Evolutionary conservation across 2,888 invertebrate genomes (phyloP), one percentile per base, ranked within the genome.

Genomic region (Cyclophora albipunctata): DNA sequence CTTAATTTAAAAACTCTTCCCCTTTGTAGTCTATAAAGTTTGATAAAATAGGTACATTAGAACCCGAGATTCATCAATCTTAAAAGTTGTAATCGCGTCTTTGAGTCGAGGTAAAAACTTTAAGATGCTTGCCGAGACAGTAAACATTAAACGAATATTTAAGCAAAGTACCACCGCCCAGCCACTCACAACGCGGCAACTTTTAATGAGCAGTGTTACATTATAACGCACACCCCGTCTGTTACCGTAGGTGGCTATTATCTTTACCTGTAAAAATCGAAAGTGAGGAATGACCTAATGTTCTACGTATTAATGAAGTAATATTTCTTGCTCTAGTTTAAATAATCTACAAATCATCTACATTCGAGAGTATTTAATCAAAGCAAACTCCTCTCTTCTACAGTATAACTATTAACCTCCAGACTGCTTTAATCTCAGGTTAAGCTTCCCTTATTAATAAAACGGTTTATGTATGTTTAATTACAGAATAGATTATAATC

Each of bases 11-110:
- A 67, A 66, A 62, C 54, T 63, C 63, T 62, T 61, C 54, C 51
- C 49, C 51, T 60, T 64, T 54, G 56, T 56, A 62, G 55, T 60
- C 51, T 56, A 52, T 67, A 67, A 66, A 63, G 56, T 59, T 52
- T 42, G 51, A 56, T 62, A 69, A 73, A 72, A 67, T 65, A n/a
- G n/a, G n/a, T n/a, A 71, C 70, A 70, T 76, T 69, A 67, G 62
- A 71, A 67, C 61, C 58, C 49, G 60, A 62, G 67, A 74, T 74
- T 75, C 81, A 83, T 84, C 80, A 81, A 80, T 82, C 78, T 81
- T 73, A 66, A 71, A 81, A 82, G 64, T 81, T 80, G 63, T 82
- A 78, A 82, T 78, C 77, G 71, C 65, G 68, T 72, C 71, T 68
- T 70, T 57, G 55, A 66, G 66, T 59, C 60, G 63, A 68, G 69